A percentile compares a stretch with the other conserved stretches of the same genome.
phyloP scores from a whole-genome alignment of 1,140 invertebrate species.

The Drosophila fuyamai region DNA sequence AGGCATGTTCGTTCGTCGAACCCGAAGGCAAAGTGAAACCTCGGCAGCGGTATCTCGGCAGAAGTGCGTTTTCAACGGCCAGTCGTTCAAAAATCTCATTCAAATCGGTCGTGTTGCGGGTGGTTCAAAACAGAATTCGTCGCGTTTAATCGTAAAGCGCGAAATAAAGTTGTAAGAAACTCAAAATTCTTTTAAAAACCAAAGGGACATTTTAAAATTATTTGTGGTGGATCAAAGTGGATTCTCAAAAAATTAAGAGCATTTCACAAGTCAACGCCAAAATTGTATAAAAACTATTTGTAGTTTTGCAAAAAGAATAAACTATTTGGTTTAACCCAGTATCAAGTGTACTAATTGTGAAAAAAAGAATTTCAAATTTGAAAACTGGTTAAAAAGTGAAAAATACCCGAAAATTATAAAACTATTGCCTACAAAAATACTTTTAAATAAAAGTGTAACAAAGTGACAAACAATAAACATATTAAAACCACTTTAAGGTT shows the following conservation, averaged over 20 bases:
- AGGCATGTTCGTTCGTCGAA: too few species aligned
- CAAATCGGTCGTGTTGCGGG: conserved; percentile 10
- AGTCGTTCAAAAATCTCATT: background rate
- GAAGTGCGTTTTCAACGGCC: background rate
- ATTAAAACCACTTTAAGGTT: too few species aligned
- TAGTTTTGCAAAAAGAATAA: background rate
- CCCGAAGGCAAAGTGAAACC: background rate
- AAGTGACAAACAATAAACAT: too few species aligned
- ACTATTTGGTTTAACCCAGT: too few species aligned
- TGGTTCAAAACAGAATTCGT: background rate
- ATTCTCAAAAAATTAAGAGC: background rate
- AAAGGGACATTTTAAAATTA: background rate
- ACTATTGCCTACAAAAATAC: too few species aligned
- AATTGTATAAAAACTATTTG: background rate
- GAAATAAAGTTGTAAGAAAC: background rate
- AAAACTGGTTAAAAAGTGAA: too few species aligned
- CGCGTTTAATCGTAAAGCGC: conserved; percentile 3
- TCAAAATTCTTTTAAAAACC: background rate
- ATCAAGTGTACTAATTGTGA: background rate
- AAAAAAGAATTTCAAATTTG: background rate
- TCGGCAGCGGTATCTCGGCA: background rate
- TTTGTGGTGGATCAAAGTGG: background rate
- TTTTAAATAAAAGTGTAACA: too few species aligned
- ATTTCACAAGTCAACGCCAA: background rate
- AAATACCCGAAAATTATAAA: too few species aligned